phyloP scores from a whole-genome alignment of 2,888 invertebrate genomes.

The Timandra comae region DNA sequence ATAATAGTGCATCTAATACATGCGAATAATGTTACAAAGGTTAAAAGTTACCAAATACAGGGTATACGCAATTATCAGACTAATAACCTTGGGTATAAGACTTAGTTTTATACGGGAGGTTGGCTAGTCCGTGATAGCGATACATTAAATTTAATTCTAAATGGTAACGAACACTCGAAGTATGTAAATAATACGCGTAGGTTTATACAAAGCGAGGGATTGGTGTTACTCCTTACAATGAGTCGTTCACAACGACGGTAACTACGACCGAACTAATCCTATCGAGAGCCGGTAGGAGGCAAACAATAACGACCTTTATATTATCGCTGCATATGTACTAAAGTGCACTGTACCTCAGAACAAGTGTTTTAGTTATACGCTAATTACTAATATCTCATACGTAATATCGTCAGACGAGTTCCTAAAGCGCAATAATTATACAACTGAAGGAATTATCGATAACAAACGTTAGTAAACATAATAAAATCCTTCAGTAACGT shows the following conservation, averaged over 20 bases:
- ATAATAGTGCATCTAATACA: slow-evolving; percentile 61
- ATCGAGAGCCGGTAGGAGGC: slow-evolving; percentile 18
- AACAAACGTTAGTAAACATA: background rate
- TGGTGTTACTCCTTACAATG: slow-evolving; percentile 68
- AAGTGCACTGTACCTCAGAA: slow-evolving; percentile 43
- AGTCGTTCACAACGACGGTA: slow-evolving; percentile 58
- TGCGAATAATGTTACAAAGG: slow-evolving; percentile 53
- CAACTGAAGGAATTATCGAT: background rate
- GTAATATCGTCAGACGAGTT: slow-evolving; percentile 53
- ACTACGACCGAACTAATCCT: slow-evolving; percentile 39
- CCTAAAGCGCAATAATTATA: slow-evolving; percentile 9
- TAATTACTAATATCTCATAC: slow-evolving; percentile 62
- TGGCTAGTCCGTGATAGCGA: slow-evolving; percentile 21
- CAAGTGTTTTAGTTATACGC: slow-evolving; percentile 40
- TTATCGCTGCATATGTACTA: slow-evolving; percentile 37
- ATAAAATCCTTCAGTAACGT: background rate
- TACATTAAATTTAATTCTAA: slow-evolving; percentile 28
- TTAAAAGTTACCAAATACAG: slow-evolving; percentile 28
- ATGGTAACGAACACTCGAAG: slow-evolving; percentile 41
- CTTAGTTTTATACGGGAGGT: slow-evolving; percentile 27
- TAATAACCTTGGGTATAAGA: slow-evolving; percentile 26
- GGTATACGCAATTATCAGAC: slow-evolving; percentile 23
- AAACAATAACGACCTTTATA: slow-evolving; percentile 14
- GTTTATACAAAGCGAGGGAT: slow-evolving; percentile 55
- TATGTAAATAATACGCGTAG: slow-evolving; percentile 39